phyloP scores from a whole-genome alignment of 2,797 vertebrate genomes.

The Chiroxiphia lanceolata region DNA sequence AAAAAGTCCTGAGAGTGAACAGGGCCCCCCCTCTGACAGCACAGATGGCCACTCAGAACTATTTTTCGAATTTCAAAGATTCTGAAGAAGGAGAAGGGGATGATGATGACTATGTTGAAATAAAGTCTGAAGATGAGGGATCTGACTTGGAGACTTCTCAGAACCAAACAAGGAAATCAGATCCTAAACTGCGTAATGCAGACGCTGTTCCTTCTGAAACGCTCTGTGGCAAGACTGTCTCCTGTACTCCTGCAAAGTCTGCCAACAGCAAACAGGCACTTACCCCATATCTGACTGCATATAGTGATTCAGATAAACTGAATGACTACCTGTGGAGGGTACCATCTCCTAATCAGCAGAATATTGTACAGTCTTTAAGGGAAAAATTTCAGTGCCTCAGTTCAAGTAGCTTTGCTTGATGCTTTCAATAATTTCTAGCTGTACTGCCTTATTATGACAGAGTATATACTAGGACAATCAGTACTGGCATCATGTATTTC shows the following conservation, averaged over 20 bases:
- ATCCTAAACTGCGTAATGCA: not conserved
- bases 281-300: constrained; percentile 70
- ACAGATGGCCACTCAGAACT: constrained; percentile 90
- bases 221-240: not conserved
- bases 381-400: constrained; percentile 98
- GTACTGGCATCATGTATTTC: constrained; percentile 43
- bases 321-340: constrained; percentile 92
- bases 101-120: constrained; percentile 97
- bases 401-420: constrained; percentile 94
- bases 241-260: constrained; percentile 76
- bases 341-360: constrained; percentile 87
- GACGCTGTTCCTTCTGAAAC: constrained; percentile 22
- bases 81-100: constrained; percentile 84
- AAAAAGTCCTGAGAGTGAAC: constrained; percentile 89
- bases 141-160: constrained; percentile 61
- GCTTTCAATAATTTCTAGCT: not conserved
- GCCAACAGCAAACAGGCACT: constrained; percentile 39
- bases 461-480: constrained; percentile 5
- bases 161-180: constrained; percentile 18
- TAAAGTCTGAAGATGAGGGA: constrained; percentile 94
- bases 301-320: constrained; percentile 81
- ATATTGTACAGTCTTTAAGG: constrained; percentile 92
- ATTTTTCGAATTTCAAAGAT: constrained; percentile 95
- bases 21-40: constrained; percentile 82
- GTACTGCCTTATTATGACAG: not conserved